A percentile compares a stretch with the other conserved stretches of the same genome.
Evolutionary conservation across 1,140 invertebrate genomes (phyloP).

Genomic region (Drosophila takahashii): DNA sequence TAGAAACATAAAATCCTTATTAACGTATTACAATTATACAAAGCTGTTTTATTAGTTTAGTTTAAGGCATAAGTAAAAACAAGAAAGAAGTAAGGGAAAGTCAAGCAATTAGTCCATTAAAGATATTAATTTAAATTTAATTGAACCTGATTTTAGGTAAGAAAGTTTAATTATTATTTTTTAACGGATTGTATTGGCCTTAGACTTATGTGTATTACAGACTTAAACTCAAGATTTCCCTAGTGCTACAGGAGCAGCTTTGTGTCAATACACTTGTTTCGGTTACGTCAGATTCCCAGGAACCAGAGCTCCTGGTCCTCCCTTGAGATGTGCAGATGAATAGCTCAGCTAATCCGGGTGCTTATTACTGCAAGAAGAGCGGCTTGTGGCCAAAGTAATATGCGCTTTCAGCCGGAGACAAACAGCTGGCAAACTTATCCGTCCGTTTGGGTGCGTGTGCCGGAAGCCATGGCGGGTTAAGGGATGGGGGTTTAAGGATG

Average conservation of each 20-base stretch:
- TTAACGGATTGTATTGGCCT: not conserved
- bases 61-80: too few species aligned
- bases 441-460: constrained; percentile 49
- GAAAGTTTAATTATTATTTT: too few species aligned
- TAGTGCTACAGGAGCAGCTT: not conserved
- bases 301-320: constrained; percentile 4
- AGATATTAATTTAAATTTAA: too few species aligned
- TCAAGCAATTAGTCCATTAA: too few species aligned
- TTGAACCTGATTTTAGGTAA: too few species aligned
- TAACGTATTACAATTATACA: too few species aligned
- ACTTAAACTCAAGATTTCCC: not conserved
- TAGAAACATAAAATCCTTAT: too few species aligned
- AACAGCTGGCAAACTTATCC: constrained; percentile 44
- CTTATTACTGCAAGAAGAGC: constrained; percentile 56
- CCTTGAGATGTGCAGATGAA: constrained; percentile 43
- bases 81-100: too few species aligned
- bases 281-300: constrained; percentile 3
- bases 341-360: constrained; percentile 57
- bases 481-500: not conserved
- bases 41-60: too few species aligned
- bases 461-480: constrained; percentile 76
- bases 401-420: constrained; percentile 56
- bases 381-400: constrained; percentile 61
- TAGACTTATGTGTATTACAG: not conserved
- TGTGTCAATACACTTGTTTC: constrained; percentile 33